Evolutionary conservation across 2,888 invertebrate genomes (phyloP).

Genomic region (Thelaira solivaga): DNA sequence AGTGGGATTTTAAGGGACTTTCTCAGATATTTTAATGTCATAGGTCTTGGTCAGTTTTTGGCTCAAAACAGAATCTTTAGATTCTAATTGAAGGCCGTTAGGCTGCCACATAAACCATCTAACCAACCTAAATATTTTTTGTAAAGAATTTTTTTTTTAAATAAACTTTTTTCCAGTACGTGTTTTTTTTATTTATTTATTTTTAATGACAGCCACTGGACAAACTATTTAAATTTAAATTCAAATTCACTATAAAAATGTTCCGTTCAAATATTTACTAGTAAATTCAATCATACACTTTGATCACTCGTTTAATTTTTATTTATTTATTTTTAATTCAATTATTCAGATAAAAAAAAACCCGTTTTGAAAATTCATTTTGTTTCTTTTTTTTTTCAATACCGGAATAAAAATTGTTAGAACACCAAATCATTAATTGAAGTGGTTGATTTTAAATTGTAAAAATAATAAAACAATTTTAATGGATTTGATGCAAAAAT

Average conservation of each 20-base stretch:
- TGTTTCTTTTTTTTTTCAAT: slow-evolving; percentile 7
- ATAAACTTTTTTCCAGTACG: background rate
- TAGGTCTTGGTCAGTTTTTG: no score
- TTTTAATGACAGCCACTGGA: background rate
- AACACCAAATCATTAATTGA: background rate
- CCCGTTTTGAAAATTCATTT: background rate
- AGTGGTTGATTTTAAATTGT: background rate
- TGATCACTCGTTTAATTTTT: background rate
- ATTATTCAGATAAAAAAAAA: slow-evolving; percentile 13
- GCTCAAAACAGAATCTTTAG: no score
- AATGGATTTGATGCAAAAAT: slow-evolving; percentile 29
- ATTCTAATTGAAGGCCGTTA: no score
- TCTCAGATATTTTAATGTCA: no score
- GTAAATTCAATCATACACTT: no score
- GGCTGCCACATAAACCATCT: no score
- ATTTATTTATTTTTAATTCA: background rate
- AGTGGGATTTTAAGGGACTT: no score
- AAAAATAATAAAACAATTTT: slow-evolving; percentile 30
- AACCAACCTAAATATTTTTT: no score
- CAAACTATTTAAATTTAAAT: slow-evolving; percentile 6
- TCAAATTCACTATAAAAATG: background rate
- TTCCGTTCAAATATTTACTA: background rate
- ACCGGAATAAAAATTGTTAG: slow-evolving; percentile 3
- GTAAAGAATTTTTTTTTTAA: no score
- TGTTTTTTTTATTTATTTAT: background rate